Evolutionary conservation across 2,888 invertebrate genomes (phyloP), one percentile per base, ranked within the genome.

Genomic region (Lepetodrilus schrolli): DNA sequence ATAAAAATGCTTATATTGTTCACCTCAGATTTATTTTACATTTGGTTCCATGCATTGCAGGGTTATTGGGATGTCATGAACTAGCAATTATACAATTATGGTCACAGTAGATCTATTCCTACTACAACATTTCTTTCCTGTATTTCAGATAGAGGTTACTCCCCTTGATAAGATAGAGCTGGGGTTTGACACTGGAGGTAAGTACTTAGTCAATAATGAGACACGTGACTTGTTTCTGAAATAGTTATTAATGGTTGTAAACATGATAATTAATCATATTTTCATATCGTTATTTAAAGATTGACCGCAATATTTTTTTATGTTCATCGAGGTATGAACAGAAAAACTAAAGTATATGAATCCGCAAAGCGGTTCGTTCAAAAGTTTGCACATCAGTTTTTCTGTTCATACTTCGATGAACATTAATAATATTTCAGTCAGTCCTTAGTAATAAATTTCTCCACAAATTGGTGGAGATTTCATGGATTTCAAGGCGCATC

Each of bases 81-180:
- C 7, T 20, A 5, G 7, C 49, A 49, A 8, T 49, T n/a, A 49
- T 10, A 5, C 38, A 8, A 5, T 38, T 38, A 20, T 48, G 4
- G 2, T 43, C 20, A 7, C 8, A 23, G 2, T 20, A 7, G n/a
- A n/a, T n/a, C n/a, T n/a, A n/a, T n/a, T n/a, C n/a, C n/a, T n/a
- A n/a, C n/a, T n/a, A n/a, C n/a, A n/a, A n/a, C n/a, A n/a, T n/a
- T n/a, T n/a, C n/a, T n/a, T n/a, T n/a, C n/a, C n/a, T n/a, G n/a
- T n/a, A n/a, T 66, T 51, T 75, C 34, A 38, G 68, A 17, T 73
- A 73, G 83, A 84, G 34, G 72, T 78, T 43, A 84, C 94, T 86
- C 94, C 95, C 1, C 92, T 94, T 80, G 92, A 94, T 87, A 93
- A 94, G 81, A 92, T 93, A 73, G 93, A 94, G 84, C 90, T 94